Evolutionary conservation across 2,888 invertebrate genomes (phyloP).

Genomic region (Lasioglossum marginatum): DNA sequence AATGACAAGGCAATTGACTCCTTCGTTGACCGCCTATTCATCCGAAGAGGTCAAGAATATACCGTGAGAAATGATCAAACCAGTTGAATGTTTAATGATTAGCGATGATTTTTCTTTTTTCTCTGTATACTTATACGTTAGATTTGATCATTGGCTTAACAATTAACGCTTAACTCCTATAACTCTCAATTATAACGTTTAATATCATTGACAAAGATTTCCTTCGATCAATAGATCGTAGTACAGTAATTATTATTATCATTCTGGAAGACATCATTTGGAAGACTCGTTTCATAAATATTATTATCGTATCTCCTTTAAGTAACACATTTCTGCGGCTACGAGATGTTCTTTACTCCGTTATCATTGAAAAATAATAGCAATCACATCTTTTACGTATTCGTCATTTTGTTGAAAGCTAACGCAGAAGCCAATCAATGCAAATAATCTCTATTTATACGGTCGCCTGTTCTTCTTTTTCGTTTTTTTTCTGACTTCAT

Average conservation of each 20-base stretch:
- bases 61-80: conserved; percentile 17
- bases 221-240: conserved; percentile 64
- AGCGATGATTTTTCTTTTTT: conserved; percentile 7
- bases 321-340: conserved; percentile 51
- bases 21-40: conserved; percentile 8
- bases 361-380: neutral
- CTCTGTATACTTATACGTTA: conserved; percentile 57
- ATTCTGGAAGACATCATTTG: conserved; percentile 80
- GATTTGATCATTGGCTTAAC: conserved; percentile 64
- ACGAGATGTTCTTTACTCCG: conserved; percentile 35
- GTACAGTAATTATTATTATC: conserved; percentile 64
- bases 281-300: conserved; percentile 78
- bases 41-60: conserved; percentile 6
- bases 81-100: conserved; percentile 31
- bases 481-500: neutral
- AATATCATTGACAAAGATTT: conserved; percentile 70
- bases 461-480: neutral
- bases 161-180: conserved; percentile 69
- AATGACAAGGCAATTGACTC: conserved; percentile 37
- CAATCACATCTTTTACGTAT: neutral
- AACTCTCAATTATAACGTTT: conserved; percentile 69
- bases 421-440: neutral
- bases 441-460: neutral
- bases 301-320: conserved; percentile 65
- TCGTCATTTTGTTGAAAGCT: neutral